A percentile compares a stretch with the other conserved stretches of the same genome.
Conservation (phyloP, 2,888 invertebrate species). For the Clostera curtula region DNA sequence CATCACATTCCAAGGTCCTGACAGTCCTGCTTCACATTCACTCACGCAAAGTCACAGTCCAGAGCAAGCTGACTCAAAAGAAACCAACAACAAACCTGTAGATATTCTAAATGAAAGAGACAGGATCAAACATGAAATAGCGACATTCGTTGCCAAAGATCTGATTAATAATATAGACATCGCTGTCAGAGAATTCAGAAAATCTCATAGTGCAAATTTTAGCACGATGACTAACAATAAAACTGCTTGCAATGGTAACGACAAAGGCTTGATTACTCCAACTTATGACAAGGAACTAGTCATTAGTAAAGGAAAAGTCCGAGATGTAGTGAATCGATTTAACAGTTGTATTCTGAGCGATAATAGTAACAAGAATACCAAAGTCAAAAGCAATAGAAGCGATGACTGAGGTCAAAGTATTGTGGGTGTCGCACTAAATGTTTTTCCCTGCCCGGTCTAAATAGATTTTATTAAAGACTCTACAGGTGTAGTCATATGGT, state of each 20-base stretch:
- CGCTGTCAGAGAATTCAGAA: constrained; percentile 56
- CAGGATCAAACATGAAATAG: constrained; percentile 64
- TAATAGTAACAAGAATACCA: constrained; percentile 22
- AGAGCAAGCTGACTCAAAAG: constrained; percentile 42
- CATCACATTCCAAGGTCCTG: constrained; percentile 66
- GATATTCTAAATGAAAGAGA: constrained; percentile 55
- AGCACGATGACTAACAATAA: constrained; percentile 25
- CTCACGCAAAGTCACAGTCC: constrained; percentile 56
- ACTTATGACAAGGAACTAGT: constrained; percentile 63
- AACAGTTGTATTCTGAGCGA: constrained; percentile 42
- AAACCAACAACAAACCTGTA: constrained; percentile 32
- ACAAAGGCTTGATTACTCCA: constrained; percentile 52
- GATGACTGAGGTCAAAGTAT: constrained; percentile 36
- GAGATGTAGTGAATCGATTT: constrained; percentile 65
- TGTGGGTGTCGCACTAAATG: constrained; percentile 10
- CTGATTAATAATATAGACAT: constrained; percentile 62
- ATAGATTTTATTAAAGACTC: constrained; percentile 21
- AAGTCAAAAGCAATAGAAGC: no score
- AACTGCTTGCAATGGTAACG: constrained; percentile 41
- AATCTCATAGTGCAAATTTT: constrained; percentile 57
- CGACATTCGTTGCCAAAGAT: constrained; percentile 63
- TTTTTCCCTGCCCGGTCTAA: constrained; percentile 33
- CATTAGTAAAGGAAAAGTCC: constrained; percentile 65
- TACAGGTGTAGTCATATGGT: constrained; percentile 19
- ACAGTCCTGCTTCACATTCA: constrained; percentile 63